A percentile compares a stretch with the other conserved stretches of the same genome.
phyloP scores from a whole-genome alignment of 2,888 invertebrate genomes.

The Mythimna albipuncta region DNA sequence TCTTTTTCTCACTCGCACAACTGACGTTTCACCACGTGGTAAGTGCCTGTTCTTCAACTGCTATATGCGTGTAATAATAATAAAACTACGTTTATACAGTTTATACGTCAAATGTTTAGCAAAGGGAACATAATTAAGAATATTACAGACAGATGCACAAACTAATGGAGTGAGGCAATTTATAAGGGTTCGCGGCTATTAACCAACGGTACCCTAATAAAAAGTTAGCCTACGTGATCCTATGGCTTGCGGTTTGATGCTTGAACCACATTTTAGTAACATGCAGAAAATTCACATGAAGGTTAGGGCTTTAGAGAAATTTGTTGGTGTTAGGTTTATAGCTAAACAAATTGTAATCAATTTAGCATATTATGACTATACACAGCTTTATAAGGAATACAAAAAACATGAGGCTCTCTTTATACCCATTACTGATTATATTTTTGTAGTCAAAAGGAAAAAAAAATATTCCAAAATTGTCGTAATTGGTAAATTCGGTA shows the following conservation, averaged over 20 bases:
- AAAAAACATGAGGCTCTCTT: no score
- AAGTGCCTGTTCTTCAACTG: no score
- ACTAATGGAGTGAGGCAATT: slow-evolving; percentile 48
- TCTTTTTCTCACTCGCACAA: no score
- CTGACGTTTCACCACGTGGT: no score
- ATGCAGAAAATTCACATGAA: slow-evolving; percentile 33
- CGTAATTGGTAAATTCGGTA: no score
- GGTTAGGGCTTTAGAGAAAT: no score
- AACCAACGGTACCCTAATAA: slow-evolving; percentile 45
- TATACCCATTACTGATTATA: no score
- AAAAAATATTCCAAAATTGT: no score
- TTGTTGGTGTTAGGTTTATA: background rate
- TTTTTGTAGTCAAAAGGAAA: no score
- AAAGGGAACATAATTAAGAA: slow-evolving; percentile 16
- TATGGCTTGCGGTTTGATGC: slow-evolving; percentile 25
- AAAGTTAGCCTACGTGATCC: slow-evolving; percentile 39
- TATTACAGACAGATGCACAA: slow-evolving; percentile 30
- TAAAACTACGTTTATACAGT: background rate
- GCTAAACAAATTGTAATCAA: background rate
- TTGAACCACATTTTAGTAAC: background rate
- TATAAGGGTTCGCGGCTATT: slow-evolving; percentile 48
- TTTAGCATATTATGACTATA: no score
- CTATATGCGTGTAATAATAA: background rate
- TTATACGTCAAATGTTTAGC: slow-evolving; percentile 27
- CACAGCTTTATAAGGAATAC: no score